These are phyloP conservation scores for Ichneumoninae sp. DNA, from an alignment of 2,888 invertebrate genomes.

Conservation along the genomic window DNA sequence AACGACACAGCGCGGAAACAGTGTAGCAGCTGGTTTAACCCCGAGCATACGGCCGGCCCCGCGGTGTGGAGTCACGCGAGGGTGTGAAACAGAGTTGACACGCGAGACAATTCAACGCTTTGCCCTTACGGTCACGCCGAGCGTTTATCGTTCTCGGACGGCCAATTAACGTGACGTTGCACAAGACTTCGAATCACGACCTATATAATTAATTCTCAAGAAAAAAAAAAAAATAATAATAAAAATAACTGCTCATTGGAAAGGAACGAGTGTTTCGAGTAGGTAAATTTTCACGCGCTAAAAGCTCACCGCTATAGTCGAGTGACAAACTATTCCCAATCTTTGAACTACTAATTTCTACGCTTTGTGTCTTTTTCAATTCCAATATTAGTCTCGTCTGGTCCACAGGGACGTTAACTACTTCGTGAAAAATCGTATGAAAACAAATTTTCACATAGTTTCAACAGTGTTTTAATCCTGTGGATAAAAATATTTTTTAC, in stretches of 20 bases:
- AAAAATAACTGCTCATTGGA: slow-evolving; percentile 1
- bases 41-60: slow-evolving; percentile 38
- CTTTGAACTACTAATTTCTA: slow-evolving; percentile 49
- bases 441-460: background rate
- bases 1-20: slow-evolving; percentile 71
- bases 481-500: background rate
- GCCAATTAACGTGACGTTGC: slow-evolving; percentile 63
- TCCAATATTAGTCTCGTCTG: background rate
- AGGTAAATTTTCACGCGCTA: background rate
- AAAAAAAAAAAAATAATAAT: slow-evolving; percentile 8
- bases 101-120: slow-evolving; percentile 70
- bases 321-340: slow-evolving; percentile 76
- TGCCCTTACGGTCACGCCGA: slow-evolving; percentile 60
- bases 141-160: slow-evolving; percentile 53
- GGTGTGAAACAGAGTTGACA: slow-evolving; percentile 70
- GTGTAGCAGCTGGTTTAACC: slow-evolving; percentile 59
- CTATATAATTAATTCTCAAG: slow-evolving; percentile 28
- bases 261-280: background rate
- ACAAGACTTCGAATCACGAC: slow-evolving; percentile 50
- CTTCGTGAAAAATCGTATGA: background rate
- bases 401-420: background rate
- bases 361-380: background rate
- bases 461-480: background rate
- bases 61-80: slow-evolving; percentile 78
- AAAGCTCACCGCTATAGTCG: too few relatives aligned